phyloP scores from a whole-genome alignment of 2,113 vertebrate genomes.

The Prionailurus viverrinus region DNA sequence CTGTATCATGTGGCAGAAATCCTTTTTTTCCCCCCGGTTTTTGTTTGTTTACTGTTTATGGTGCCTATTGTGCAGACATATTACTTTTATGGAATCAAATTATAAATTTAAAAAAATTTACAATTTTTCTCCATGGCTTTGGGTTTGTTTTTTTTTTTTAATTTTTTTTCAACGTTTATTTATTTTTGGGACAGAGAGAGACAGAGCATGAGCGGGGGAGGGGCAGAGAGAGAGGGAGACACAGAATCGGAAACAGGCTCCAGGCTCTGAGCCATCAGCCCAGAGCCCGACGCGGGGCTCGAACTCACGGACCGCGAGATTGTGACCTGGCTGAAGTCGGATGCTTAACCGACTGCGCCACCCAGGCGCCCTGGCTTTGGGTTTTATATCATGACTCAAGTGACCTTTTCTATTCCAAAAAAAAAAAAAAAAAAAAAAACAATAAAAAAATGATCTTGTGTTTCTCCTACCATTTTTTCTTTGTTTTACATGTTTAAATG shows the following conservation, averaged over 20 bases:
- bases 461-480: not conserved
- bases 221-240: too few relatives aligned
- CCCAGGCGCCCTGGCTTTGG: too few relatives aligned
- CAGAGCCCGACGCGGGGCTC: too few relatives aligned
- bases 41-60: conserved; percentile 3
- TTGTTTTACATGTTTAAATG: conserved; percentile 12
- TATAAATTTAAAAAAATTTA: not conserved
- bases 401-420: not conserved
- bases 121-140: conserved; percentile 3
- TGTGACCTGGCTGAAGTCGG: too few relatives aligned
- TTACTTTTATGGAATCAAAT: not conserved
- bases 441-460: not conserved
- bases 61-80: not conserved
- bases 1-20: not conserved
- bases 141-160: too few relatives aligned
- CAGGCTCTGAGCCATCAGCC: too few relatives aligned
- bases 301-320: too few relatives aligned
- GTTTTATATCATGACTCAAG: not conserved
- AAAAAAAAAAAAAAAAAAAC: not conserved
- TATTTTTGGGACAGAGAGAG: too few relatives aligned
- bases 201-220: too few relatives aligned
- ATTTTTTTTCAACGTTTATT: too few relatives aligned
- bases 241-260: too few relatives aligned
- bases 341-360: too few relatives aligned
- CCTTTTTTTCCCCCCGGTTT: not conserved